phyloP scores from a whole-genome alignment of 2,888 invertebrate genomes.

The Lasioglossum pauxillum region DNA sequence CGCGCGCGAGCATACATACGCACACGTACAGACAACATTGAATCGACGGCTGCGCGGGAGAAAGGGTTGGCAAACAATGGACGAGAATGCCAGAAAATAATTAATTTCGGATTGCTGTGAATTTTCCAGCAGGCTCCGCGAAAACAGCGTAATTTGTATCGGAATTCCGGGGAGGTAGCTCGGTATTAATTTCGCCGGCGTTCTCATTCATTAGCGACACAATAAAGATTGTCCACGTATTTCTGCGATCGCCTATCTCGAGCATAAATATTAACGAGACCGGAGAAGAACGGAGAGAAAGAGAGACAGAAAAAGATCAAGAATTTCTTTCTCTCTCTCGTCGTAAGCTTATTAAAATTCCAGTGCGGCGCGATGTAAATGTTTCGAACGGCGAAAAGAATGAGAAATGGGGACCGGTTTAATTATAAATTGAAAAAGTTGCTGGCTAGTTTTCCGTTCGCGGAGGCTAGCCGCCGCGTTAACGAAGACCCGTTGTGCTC shows the following conservation, averaged over 20 bases:
- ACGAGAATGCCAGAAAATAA: background rate
- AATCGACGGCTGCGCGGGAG: background rate
- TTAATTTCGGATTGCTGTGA: background rate
- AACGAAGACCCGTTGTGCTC: constrained; percentile 55
- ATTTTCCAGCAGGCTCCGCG: background rate
- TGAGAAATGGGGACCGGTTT: constrained; percentile 18
- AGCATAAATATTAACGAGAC: constrained; percentile 3
- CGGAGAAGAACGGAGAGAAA: background rate
- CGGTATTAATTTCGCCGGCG: background rate
- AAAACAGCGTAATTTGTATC: background rate
- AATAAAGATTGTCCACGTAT: constrained; percentile 9
- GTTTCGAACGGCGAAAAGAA: constrained; percentile 7
- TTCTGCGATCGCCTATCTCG: constrained; percentile 1
- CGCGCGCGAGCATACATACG: background rate
- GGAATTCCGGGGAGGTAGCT: background rate
- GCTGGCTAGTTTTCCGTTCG: constrained; percentile 21
- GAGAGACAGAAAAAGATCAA: background rate
- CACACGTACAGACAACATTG: background rate
- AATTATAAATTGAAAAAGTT: constrained; percentile 56
- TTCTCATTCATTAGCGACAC: constrained; percentile 21
- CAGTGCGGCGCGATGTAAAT: background rate
- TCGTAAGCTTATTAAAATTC: constrained; percentile 25
- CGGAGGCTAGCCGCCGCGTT: constrained; percentile 48
- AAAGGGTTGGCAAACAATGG: background rate
- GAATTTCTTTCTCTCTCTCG: background rate